A percentile compares a stretch with the other conserved stretches of the same genome.
Conservation (phyloP, 2,113 vertebrate genomes). For the Crocuta crocuta region DNA sequence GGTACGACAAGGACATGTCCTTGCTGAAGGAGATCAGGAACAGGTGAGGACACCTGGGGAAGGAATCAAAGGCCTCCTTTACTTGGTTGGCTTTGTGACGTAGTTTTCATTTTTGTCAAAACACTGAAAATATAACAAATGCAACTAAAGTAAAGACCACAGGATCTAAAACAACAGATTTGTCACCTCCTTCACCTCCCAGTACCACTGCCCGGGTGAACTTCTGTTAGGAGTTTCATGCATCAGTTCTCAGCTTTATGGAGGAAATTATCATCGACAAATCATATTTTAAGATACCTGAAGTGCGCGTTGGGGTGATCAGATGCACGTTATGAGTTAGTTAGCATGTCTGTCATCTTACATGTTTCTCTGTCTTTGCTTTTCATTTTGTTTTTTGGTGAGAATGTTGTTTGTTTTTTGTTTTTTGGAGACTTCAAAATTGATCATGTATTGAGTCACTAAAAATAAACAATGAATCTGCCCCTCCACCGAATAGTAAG, state of each 20-base stretch:
- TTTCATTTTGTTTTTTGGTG: not conserved
- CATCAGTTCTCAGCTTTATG: not conserved
- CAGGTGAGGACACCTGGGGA: constrained; percentile 87
- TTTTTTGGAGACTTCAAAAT: too few relatives aligned
- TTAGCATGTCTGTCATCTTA: not conserved
- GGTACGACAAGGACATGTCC: constrained; percentile 93
- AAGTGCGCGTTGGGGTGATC: not conserved
- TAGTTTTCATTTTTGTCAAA: not conserved
- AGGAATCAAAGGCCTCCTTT: not conserved
- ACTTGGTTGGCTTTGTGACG: not conserved
- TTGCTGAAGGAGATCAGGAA: constrained; percentile 95
- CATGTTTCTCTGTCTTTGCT: not conserved
- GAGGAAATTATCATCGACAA: not conserved
- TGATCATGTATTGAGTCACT: too few relatives aligned
- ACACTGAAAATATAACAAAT: not conserved
- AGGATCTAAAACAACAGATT: not conserved
- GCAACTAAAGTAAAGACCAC: not conserved
- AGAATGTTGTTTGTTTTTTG: not conserved
- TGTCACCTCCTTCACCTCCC: accelerated
- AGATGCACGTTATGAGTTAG: not conserved
- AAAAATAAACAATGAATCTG: too few relatives aligned
- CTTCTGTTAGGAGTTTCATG: not conserved
- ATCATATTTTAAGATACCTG: not conserved
- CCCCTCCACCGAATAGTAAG: too few relatives aligned
- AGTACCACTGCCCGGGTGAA: not conserved